Evolutionary conservation across 2,888 invertebrate species (phyloP).

Genomic region (Meta bourneti): DNA sequence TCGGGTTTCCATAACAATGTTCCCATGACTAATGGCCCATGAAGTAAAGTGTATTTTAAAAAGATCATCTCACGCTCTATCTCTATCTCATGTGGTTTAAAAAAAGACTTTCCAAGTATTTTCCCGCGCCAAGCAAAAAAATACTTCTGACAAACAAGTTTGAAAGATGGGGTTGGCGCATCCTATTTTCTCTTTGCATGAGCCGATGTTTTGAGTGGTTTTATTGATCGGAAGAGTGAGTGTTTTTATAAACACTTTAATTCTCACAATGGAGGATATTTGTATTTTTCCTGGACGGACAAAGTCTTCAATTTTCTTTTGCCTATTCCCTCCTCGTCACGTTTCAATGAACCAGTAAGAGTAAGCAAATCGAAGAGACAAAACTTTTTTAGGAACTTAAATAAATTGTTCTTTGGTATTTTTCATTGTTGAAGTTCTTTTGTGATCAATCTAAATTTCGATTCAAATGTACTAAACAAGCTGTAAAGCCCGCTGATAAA

Average conservation of each 20-base stretch:
- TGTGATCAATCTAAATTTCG: too few relatives aligned
- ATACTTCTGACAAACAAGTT: background rate
- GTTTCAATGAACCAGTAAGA: background rate
- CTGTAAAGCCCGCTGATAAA: too few relatives aligned
- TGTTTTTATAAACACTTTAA: background rate
- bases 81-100: background rate
- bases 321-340: background rate
- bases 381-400: too few relatives aligned
- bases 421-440: too few relatives aligned
- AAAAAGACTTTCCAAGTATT: background rate
- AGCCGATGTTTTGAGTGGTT: background rate
- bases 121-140: background rate
- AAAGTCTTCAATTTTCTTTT: background rate
- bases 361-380: too few relatives aligned
- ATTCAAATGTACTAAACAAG: too few relatives aligned
- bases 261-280: background rate
- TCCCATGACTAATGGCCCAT: background rate
- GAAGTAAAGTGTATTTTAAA: background rate
- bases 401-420: too few relatives aligned
- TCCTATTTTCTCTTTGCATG: too few relatives aligned
- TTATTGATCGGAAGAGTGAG: background rate
- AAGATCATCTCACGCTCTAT: background rate
- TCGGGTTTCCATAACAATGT: background rate
- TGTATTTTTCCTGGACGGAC: background rate
- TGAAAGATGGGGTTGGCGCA: background rate